A percentile compares a stretch with the other conserved stretches of the same genome.
phyloP scores from a whole-genome alignment of 2,888 invertebrate genomes.

The Acholoe squamosa region DNA sequence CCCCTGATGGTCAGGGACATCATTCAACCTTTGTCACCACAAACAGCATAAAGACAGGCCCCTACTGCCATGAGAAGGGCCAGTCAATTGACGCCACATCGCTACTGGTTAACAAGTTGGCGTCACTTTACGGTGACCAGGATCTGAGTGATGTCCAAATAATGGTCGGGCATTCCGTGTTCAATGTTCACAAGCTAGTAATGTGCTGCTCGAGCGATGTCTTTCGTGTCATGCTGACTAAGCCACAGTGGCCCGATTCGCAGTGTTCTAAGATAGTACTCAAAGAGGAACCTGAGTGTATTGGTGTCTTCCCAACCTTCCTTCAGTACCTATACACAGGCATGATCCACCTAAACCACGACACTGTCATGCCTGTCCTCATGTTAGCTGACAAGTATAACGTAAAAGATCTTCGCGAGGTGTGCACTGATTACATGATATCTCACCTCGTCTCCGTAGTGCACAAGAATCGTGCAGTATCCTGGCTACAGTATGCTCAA shows the following conservation, averaged over 20 bases:
- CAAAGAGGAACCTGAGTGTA: slow-evolving; percentile 93
- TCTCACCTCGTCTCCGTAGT: slow-evolving; percentile 93
- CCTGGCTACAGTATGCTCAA: slow-evolving; percentile 95
- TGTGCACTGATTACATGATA: slow-evolving; percentile 94
- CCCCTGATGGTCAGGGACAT: not conserved
- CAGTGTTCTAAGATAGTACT: slow-evolving; percentile 92
- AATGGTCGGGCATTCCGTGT: slow-evolving; percentile 91
- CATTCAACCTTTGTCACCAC: not conserved
- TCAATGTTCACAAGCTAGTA: slow-evolving; percentile 94
- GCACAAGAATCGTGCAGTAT: slow-evolving; percentile 90
- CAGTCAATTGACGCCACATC: slow-evolving; percentile 69
- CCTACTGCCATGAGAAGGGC: slow-evolving; percentile 69
- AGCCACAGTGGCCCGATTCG: slow-evolving; percentile 95
- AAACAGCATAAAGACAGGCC: slow-evolving; percentile 53
- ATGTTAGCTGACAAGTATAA: slow-evolving; percentile 97
- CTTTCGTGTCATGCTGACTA: slow-evolving; percentile 95
- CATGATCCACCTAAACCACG: slow-evolving; percentile 92
- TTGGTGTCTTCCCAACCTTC: slow-evolving; percentile 93
- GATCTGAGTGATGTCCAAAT: slow-evolving; percentile 95
- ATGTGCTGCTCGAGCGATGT: slow-evolving; percentile 97
- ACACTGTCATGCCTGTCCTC: slow-evolving; percentile 93
- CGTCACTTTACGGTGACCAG: slow-evolving; percentile 91
- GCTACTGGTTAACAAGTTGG: slow-evolving; percentile 87
- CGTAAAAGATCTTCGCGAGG: slow-evolving; percentile 92
- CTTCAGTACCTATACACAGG: slow-evolving; percentile 96